phyloP scores from a whole-genome alignment of 1,140 invertebrate species.

The Andricus grossulariae region DNA sequence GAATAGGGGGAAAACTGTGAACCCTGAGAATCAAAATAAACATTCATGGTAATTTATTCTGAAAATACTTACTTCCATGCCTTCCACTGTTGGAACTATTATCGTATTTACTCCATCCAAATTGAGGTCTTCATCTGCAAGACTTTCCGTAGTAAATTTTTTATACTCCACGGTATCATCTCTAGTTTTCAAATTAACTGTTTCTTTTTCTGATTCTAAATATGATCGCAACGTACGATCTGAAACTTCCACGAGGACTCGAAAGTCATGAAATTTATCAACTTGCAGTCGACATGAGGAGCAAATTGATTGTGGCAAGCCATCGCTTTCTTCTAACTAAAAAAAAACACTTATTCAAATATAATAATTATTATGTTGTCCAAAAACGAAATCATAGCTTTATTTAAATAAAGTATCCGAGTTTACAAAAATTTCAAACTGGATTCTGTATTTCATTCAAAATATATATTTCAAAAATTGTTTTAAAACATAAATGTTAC shows the following conservation, averaged over 20 bases:
- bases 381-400: no score
- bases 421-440: no score
- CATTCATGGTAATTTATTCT: not conserved
- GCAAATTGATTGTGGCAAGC: constrained; percentile 56
- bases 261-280: constrained; percentile 57
- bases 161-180: constrained; percentile 37
- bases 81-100: constrained; percentile 45
- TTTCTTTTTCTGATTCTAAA: constrained; percentile 45
- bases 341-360: constrained; percentile 33
- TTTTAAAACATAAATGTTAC: no score
- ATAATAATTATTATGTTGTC: not conserved
- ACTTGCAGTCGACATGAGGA: constrained; percentile 50
- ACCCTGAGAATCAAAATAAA: no score
- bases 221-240: constrained; percentile 55
- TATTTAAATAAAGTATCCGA: no score
- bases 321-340: constrained; percentile 52
- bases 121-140: constrained; percentile 43
- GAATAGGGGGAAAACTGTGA: no score
- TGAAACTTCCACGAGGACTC: constrained; percentile 57
- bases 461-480: no score
- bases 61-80: constrained; percentile 42
- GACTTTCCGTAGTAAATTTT: constrained; percentile 42
- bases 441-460: no score
- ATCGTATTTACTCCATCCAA: constrained; percentile 41
- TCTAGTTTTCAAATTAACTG: constrained; percentile 40